phyloP scores from a whole-genome alignment of 1,140 invertebrate species.

The Macrobrachium rosenbergii region DNA sequence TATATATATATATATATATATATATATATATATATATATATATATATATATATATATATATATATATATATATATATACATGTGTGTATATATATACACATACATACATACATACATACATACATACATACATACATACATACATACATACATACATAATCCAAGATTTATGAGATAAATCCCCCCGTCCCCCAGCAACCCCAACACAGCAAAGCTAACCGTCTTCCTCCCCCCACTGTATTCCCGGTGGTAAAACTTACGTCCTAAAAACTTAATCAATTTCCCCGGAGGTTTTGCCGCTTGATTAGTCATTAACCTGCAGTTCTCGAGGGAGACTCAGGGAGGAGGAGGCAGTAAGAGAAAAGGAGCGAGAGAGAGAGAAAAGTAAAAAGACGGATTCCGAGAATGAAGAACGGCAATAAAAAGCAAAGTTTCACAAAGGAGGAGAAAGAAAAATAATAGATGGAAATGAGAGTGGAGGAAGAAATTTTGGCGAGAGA shows the following conservation, averaged over 20 bases:
- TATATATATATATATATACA: too few relatives aligned
- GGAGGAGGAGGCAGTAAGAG: not conserved
- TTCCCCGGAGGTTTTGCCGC: conserved; percentile 39
- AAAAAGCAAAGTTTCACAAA: not conserved
- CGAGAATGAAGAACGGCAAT: not conserved
- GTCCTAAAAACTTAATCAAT: conserved; percentile 27
- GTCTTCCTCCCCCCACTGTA: not conserved
- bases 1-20: too few relatives aligned
- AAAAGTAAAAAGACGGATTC: not conserved
- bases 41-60: too few relatives aligned
- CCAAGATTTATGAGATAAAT: too few relatives aligned
- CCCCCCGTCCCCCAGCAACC: too few relatives aligned
- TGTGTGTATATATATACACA: too few relatives aligned
- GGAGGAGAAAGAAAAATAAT: not conserved
- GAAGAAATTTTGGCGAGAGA: not conserved
- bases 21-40: too few relatives aligned
- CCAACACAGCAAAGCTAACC: not conserved
- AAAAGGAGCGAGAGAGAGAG: not conserved
- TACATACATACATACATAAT: too few relatives aligned
- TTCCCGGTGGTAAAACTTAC: not conserved
- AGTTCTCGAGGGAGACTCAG: conserved; percentile 21
- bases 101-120: too few relatives aligned
- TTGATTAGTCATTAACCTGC: conserved; percentile 43
- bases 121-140: too few relatives aligned
- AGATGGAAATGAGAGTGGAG: not conserved